Percentiles rank a stretch among this genome's conserved stretches.
phyloP scores from a whole-genome alignment of 2,888 invertebrate species.

The Thecophora atra region DNA sequence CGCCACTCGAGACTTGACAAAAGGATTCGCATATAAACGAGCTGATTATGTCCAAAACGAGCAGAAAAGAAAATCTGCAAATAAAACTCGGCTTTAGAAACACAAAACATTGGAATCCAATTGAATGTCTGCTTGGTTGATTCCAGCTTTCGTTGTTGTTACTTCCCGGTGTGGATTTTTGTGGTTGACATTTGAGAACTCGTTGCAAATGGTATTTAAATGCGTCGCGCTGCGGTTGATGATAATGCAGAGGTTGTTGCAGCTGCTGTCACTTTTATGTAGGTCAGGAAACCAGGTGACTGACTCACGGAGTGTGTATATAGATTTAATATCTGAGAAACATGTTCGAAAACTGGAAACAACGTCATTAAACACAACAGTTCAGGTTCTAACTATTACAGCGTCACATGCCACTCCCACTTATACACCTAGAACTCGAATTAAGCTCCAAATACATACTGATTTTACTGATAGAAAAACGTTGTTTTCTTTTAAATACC shows the following conservation, averaged over 20 bases:
- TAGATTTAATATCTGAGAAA: background rate
- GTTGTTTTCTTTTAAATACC: no score
- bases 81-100: background rate
- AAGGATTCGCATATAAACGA: background rate
- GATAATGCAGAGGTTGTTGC: background rate
- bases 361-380: background rate
- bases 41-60: background rate
- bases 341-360: no score
- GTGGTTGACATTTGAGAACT: constrained; percentile 24
- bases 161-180: background rate
- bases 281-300: background rate
- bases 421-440: background rate
- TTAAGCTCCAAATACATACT: no score
- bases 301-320: background rate
- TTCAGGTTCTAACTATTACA: background rate
- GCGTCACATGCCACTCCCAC: background rate
- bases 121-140: background rate
- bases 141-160: background rate
- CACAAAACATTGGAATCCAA: background rate
- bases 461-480: no score
- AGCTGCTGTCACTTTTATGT: background rate
- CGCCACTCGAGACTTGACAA: background rate
- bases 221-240: background rate
- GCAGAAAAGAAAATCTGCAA: background rate
- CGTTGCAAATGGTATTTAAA: constrained; percentile 3